Percentiles rank a stretch among this genome's conserved stretches.
These are phyloP conservation scores for Charanyca ferruginea DNA, from an alignment of 2,888 invertebrate species.

Conservation along the genomic window DNA sequence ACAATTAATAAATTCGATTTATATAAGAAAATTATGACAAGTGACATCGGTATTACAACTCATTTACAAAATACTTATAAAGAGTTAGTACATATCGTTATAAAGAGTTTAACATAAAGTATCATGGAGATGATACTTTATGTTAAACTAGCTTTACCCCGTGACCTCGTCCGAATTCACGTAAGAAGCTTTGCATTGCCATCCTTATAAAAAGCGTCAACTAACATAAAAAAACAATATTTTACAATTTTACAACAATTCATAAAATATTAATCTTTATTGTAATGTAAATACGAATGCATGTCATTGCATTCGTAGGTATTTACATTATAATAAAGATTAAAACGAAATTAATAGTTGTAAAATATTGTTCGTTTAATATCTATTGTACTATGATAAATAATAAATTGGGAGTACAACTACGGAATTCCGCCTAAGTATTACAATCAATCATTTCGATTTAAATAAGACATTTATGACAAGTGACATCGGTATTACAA, in stretches of 20 bases:
- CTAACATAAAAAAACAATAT: background rate
- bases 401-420: background rate
- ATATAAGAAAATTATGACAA: no score
- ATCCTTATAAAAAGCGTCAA: background rate
- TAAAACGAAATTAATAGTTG: background rate
- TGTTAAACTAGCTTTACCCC: no score
- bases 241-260: background rate
- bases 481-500: background rate
- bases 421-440: background rate
- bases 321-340: background rate
- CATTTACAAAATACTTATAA: background rate
- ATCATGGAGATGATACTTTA: no score
- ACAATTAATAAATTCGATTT: no score
- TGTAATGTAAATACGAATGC: background rate
- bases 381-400: background rate
- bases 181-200: slow-evolving; percentile 2
- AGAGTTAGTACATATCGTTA: no score
- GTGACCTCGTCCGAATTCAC: no score
- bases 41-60: background rate
- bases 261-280: background rate
- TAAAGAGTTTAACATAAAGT: no score
- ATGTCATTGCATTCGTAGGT: background rate
- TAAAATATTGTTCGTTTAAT: background rate
- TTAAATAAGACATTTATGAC: no score
- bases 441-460: no score